Base-by-base conservation (phyloP, 2,113 vertebrate genomes). In the Rhinoderma darwinii region DNA sequence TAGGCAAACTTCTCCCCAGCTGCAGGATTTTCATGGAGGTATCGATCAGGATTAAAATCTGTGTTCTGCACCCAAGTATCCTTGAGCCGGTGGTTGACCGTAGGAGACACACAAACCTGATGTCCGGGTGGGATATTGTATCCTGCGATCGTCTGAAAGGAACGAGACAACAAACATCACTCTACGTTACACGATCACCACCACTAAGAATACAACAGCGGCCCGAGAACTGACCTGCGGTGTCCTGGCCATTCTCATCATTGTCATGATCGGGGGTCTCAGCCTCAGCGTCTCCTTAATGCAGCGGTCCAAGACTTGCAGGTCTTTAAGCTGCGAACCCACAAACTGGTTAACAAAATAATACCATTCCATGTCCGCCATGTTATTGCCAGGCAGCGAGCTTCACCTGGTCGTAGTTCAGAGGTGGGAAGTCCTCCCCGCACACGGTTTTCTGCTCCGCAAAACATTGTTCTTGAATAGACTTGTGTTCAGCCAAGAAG, bases 91-190 rank as follows among this genome's bases (percentile, higher is more conserved):
- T 99, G 98, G 90, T 99, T 99, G 77, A 99, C 95, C 1, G 98
- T 98, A 12, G 98, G 98, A 70, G 98, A 99, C 2, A 99, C 98
- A 30, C 98, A 99, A 86, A 99, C 97, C 91, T 99, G 98, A 90
- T 99, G 98, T 59, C 98, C 98, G 0, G 94, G 95, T 4, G 97
- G 98, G 90, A 99, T 97, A 89, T 90, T 96, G 88, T 96, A 99
- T 7, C 96, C 98, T 70, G 94, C 95, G 1, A 97, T 92, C 1
- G 89, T 96, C 98, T 99, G 56, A 68, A 76, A 50, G 10, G 43
- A 35, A 27, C 41, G 8, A 56, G 35, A 32, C 27, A 18, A 12
- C 37, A 3, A 68, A 30, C 11, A 11, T 39, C 37, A 72, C 12
- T 72, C 68, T 20, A 2, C 0, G 25, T 30, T 80, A 56, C 39